Conservation (phyloP, 2,888 invertebrate species). For the Protodeltote pygarga region DNA sequence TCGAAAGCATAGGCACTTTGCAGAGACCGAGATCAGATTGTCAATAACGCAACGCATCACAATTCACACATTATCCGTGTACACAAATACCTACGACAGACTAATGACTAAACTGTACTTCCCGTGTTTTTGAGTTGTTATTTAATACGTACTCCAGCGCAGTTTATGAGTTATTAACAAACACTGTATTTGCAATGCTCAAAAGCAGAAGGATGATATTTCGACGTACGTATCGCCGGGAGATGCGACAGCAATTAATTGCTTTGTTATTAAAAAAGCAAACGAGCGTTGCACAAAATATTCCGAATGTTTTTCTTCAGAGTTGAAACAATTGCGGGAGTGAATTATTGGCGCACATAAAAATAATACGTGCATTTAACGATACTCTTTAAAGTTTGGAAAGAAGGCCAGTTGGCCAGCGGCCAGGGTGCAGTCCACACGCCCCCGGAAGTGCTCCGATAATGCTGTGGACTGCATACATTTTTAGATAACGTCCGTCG, state of each 20-base stretch:
- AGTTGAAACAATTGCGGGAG: conserved; percentile 58
- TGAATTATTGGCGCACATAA: conserved; percentile 61
- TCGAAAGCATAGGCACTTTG: conserved; percentile 8
- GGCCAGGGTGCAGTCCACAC: conserved; percentile 68
- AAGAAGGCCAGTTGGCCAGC: conserved; percentile 74
- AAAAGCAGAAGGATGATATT: conserved; percentile 20
- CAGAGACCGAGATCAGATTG: background rate
- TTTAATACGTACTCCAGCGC: conserved; percentile 28
- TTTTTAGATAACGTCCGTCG: conserved; percentile 52
- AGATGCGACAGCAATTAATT: conserved; percentile 27
- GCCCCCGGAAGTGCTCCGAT: conserved; percentile 72
- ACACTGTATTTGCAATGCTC: conserved; percentile 5
- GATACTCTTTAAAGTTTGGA: conserved; percentile 59
- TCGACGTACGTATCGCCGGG: conserved; percentile 5
- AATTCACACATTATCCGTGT: conserved; percentile 34
- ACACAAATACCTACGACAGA: conserved; percentile 43
- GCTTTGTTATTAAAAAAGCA: conserved; percentile 48
- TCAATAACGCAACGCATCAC: conserved; percentile 12
- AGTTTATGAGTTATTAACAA: conserved; percentile 16
- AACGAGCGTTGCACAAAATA: conserved; percentile 39
- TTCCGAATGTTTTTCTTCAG: conserved; percentile 56
- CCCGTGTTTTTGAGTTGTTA: conserved; percentile 51
- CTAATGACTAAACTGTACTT: conserved; percentile 50
- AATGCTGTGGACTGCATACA: conserved; percentile 54
- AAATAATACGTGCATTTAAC: conserved; percentile 72